phyloP scores from a whole-genome alignment of 2,113 vertebrate genomes.

The Bubo blakistoni region DNA sequence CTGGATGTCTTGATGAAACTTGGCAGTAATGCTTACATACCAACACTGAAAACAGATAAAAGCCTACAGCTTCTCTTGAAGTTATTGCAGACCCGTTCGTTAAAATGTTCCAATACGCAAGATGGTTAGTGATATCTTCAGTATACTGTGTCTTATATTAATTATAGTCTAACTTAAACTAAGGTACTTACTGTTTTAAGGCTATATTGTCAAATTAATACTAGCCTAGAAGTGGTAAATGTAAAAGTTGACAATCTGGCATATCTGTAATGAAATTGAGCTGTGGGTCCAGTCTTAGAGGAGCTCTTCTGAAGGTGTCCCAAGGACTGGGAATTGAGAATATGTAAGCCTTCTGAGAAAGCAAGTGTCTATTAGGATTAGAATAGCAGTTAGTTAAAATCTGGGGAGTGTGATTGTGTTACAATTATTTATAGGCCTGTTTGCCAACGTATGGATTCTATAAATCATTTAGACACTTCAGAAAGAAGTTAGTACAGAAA shows the following conservation, averaged over 20 bases:
- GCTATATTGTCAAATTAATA: background rate
- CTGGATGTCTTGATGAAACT: constrained; percentile 85
- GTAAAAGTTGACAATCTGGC: background rate
- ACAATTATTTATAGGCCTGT: background rate
- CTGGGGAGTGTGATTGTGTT: background rate
- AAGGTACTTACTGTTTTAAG: background rate
- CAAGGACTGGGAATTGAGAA: background rate
- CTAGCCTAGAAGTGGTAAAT: background rate
- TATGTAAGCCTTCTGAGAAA: background rate
- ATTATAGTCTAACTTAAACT: background rate
- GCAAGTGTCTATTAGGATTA: background rate
- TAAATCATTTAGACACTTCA: background rate
- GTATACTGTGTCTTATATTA: constrained; percentile 49
- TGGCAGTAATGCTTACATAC: constrained; percentile 87
- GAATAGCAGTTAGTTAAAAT: background rate
- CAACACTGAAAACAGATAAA: constrained; percentile 85
- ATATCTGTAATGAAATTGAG: background rate
- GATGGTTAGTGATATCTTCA: constrained; percentile 71
- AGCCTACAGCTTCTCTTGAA: constrained; percentile 86
- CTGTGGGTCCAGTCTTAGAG: background rate
- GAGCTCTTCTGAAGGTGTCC: background rate
- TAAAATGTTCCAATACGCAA: constrained; percentile 49
- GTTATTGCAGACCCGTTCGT: constrained; percentile 76
- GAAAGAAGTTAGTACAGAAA: background rate
- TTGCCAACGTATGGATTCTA: accelerated